Evolutionary conservation across 2,113 vertebrate genomes (phyloP).

Genomic region (Taurulus bubalis): DNA sequence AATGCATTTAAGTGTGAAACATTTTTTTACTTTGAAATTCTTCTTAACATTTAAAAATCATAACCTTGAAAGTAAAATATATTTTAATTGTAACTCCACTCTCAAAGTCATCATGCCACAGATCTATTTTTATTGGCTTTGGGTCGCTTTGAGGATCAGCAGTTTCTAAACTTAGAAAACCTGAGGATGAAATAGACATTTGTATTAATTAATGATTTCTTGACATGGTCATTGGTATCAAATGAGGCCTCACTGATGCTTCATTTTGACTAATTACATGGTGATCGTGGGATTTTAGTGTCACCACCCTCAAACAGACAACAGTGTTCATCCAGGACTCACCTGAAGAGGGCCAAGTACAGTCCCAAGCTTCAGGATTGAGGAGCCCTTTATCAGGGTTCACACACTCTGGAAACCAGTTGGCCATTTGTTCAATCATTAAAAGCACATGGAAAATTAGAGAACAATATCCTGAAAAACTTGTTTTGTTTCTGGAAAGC

Average conservation of each 20-base stretch:
- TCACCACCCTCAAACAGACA: background rate
- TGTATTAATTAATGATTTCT: background rate
- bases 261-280: background rate
- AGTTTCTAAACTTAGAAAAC: background rate
- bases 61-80: background rate
- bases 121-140: background rate
- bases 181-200: background rate
- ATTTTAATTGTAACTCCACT: slow-evolving; percentile 20
- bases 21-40: slow-evolving; percentile 8
- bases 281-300: background rate
- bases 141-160: background rate
- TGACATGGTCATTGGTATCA: background rate
- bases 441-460: background rate
- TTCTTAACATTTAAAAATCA: background rate
- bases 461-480: background rate
- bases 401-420: background rate
- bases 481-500: background rate
- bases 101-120: background rate
- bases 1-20: background rate
- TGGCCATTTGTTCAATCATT: background rate
- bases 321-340: background rate
- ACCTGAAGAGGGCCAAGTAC: background rate
- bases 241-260: background rate
- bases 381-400: background rate
- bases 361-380: background rate